Evolutionary conservation across 1,140 invertebrate species (phyloP), one percentile per base, ranked within the genome.

Genomic region (Hermetia illucens): DNA sequence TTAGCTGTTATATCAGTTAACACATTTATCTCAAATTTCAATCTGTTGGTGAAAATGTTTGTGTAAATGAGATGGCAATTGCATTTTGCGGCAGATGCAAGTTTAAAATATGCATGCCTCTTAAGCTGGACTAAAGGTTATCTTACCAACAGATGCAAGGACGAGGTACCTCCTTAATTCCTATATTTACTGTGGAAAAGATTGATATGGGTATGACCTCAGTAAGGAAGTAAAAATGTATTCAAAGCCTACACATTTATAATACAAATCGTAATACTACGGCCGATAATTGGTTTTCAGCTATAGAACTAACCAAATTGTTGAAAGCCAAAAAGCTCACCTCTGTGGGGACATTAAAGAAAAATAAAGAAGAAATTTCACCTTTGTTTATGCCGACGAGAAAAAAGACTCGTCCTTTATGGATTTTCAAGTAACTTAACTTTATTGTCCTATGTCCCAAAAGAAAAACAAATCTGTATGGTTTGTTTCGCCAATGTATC

Each of bases 281-380:
- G 13, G 50, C 40, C 21, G 57, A 61, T 37, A 62, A 64, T 42
- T 61, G 56, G 52, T 64, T 65, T 49, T 44, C 42, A 21, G 62
- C 59, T n/a, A 40, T 59, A 21, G 37, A 54, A 42, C 42, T 64
- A 21, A 43, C 51, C 19, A 40, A 61, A 34, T 38, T 44, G 35
- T 46, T 63, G 35, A 46, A 38, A 45, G 34, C 53, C 27, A 39
- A 46, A 21, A 40, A 44, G 39, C 41, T 68, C 30, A 58, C 58
- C 20, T 47, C 60, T 37, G 46, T 65, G 12, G 64, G 63, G 13
- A 67, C 64, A n/a, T 35, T 68, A 29, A 54, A 49, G 41, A 64
- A 61, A 53, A 65, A 66, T 43, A 65, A 65, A 53, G 46, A 41
- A 38, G n/a, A n/a, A n/a, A n/a, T n/a, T n/a, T n/a, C n/a, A n/a